These are phyloP conservation scores for Dichetophora obliterata DNA, from an alignment of 2,888 invertebrate genomes.

Conservation along the genomic window DNA sequence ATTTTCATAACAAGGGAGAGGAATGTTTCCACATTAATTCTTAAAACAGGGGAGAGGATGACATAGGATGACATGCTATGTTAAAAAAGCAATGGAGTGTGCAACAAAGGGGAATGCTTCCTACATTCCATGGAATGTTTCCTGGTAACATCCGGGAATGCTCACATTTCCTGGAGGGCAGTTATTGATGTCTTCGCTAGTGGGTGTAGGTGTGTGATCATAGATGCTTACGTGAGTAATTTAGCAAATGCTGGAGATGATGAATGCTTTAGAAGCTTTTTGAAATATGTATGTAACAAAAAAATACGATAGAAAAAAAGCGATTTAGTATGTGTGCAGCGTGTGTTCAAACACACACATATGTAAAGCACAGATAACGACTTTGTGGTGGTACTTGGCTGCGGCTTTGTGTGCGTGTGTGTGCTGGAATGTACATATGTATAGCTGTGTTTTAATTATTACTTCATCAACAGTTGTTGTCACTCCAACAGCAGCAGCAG, in stretches of 20 bases:
- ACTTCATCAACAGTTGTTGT: neutral
- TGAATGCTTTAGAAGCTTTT: neutral
- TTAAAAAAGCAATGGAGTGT: too few relatives aligned
- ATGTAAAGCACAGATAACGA: neutral
- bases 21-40: too few relatives aligned
- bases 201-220: conserved; percentile 1
- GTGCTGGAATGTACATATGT: neutral
- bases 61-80: too few relatives aligned
- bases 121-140: too few relatives aligned
- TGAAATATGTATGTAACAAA: neutral
- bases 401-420: neutral
- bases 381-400: neutral
- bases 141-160: too few relatives aligned
- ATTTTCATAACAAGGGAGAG: too few relatives aligned
- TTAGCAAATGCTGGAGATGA: neutral
- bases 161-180: too few relatives aligned
- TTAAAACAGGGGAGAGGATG: too few relatives aligned
- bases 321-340: neutral
- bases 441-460: neutral
- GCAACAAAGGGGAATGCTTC: too few relatives aligned
- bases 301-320: neutral
- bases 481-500: neutral
- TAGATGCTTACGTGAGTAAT: neutral
- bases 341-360: neutral
- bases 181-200: neutral